Base-by-base conservation (phyloP, 2,113 vertebrate genomes). In the Pholis gunnellus region DNA sequence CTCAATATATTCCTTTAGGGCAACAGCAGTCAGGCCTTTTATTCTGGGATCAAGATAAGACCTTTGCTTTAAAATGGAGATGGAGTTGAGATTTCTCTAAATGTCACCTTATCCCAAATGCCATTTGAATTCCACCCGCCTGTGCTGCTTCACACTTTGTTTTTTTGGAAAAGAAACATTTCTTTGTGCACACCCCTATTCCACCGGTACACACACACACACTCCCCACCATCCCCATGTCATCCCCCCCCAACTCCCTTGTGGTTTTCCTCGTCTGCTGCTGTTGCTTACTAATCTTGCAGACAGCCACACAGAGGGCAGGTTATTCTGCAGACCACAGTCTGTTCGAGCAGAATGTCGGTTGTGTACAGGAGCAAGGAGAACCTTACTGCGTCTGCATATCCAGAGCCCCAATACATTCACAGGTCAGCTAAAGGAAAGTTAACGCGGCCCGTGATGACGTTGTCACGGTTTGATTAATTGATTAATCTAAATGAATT, bases 51-150 rank as follows among this genome's bases (percentile, higher is more conserved):
- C 61, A 72, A 72, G 81, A 85, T 72, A 72, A 88, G 83, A 84
- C 78, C 61, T 88, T 88, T 81, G n/a, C 17, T 5, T 88, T 85
- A 48, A 86, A 65, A 76, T 15, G 52, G 66, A 75, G 88, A 89
- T 89, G 44, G 79, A 90, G 74, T 22, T 44, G 77, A 87, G 78
- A 89, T 90, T 83, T 75, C 68, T 83, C 63, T 79, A 93, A 95
- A 95, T 94, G 89, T 94, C 91, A 93, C 60, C 82, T 86, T 87
- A 89, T 90, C 81, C 78, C 63, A 94, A 92, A 89, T 88, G 84
- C 78, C 89, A 93, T 92, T 91, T 78, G 52, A 64, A 85, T 85
- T 72, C 71, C 36, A 10, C 34, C 20, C 2, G 25, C 82, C 65
- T 76, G 59, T 76, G 36, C 77, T 72, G 56, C 74, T 81, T 74